These are phyloP conservation scores for Stegastes partitus DNA, from an alignment of 2,113 vertebrate genomes.

Conservation along the genomic window DNA sequence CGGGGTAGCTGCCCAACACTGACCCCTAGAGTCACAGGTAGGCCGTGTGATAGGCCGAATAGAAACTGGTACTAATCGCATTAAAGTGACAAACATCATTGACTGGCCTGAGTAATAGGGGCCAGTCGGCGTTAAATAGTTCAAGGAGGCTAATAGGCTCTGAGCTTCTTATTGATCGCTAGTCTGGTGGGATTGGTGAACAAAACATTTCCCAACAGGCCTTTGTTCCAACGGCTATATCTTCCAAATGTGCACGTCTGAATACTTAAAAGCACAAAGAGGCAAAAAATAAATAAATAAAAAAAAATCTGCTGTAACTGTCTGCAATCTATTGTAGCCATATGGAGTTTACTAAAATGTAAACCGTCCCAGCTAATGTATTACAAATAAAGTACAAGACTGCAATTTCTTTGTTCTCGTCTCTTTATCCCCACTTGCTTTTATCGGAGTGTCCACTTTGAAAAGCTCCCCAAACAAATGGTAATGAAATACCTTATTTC, in stretches of 20 bases:
- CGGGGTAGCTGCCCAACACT: constrained; percentile 20
- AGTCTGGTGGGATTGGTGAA: constrained; percentile 70
- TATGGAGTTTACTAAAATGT: constrained; percentile 11
- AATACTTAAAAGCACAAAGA: constrained; percentile 16
- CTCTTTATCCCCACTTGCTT: constrained; percentile 26
- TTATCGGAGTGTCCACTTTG: constrained; percentile 36
- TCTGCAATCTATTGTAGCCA: constrained; percentile 12
- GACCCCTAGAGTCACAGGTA: constrained; percentile 44
- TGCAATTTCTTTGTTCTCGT: background rate
- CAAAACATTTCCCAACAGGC: constrained; percentile 71
- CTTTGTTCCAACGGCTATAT: constrained; percentile 27
- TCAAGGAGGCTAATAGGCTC: constrained; percentile 79
- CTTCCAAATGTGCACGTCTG: constrained; percentile 34
- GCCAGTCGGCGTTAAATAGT: constrained; percentile 78
- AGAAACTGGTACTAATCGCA: constrained; percentile 75
- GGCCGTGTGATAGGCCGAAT: constrained; percentile 61
- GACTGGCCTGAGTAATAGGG: constrained; percentile 73
- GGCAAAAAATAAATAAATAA: constrained; percentile 5
- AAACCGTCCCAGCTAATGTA: constrained; percentile 8
- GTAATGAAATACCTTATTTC: constrained; percentile 62
- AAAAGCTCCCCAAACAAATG: constrained; percentile 14
- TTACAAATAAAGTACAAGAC: constrained; percentile 29
- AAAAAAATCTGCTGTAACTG: constrained; percentile 16
- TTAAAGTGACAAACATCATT: constrained; percentile 81
- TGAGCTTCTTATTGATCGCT: constrained; percentile 78